Base-by-base conservation (phyloP, 2,888 invertebrate genomes). In the Marasmarcha lunaedactyla region DNA sequence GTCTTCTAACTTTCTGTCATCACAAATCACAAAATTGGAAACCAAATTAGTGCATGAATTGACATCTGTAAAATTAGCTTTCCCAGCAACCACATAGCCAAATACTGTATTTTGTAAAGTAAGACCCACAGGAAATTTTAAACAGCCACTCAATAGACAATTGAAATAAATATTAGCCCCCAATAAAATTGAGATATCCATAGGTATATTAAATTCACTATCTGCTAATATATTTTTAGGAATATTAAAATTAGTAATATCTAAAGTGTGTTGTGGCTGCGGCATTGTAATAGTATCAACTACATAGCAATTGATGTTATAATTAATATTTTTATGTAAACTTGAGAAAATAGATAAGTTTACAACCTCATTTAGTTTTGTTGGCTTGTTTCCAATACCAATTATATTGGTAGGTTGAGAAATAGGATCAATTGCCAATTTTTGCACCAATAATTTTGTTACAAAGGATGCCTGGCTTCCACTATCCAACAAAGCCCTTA, bases 101-200 rank as follows among this genome's bases (percentile, higher is more conserved):
- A 49, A 49, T 3, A 40, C 9, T 7, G 46, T 49, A 36, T 50
- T 48, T 40, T 48, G 46, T n/a, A 47, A 35, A 20, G 43, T 37
- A 15, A 34, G 39, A 11, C 44, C 43, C 41, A 41, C 37, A 5
- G 30, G n/a, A 13, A 42, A 13, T 15, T 45, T 45, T 33, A 47
- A 39, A 11, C 26, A 30, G 20, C 42, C 40, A 37, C 38, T 15
- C 3, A 38, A 20, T 13, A 48, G 25, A 15, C 36, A 36, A 9
- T 42, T 41, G 30, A 49, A 47, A 36, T 42, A 46, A 12, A 49
- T 13, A 20, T 45, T 45, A 14, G 45, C 45, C 11, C 45, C 48
- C 2, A 48, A 42, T 1, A 48, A 35, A 1, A 47, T 15, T 26
- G 38, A 39, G 6, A 49, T 44, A 2, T 49, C 44, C 2, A 13